These are phyloP conservation scores for Frankliniella intonsa DNA, from an alignment of 2,888 invertebrate genomes.

Conservation along the genomic window DNA sequence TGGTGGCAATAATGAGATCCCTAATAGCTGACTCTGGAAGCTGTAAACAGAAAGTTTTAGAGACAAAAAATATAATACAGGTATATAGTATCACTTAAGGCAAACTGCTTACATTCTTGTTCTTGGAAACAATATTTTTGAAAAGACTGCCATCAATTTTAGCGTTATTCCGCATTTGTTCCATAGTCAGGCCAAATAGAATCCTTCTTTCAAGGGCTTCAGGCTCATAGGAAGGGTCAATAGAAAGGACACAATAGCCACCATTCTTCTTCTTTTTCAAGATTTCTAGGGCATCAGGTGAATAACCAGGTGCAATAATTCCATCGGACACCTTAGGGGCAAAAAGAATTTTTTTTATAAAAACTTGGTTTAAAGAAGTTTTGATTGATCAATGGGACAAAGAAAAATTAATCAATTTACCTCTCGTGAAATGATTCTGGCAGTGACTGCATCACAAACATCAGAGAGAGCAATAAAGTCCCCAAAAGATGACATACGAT, in stretches of 20 bases:
- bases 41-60: constrained; percentile 43
- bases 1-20: constrained; percentile 91
- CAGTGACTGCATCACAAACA: constrained; percentile 82
- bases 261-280: constrained; percentile 94
- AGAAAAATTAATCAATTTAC: constrained; percentile 42
- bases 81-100: not conserved
- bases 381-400: too few species aligned
- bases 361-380: not conserved
- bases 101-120: constrained; percentile 48
- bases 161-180: constrained; percentile 86
- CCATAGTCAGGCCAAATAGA: constrained; percentile 77
- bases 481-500: constrained; percentile 98
- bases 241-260: constrained; percentile 83
- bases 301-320: constrained; percentile 92
- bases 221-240: constrained; percentile 83
- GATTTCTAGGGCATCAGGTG: constrained; percentile 73
- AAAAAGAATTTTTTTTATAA: constrained; percentile 27
- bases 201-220: constrained; percentile 73
- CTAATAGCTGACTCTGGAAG: constrained; percentile 71
- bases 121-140: constrained; percentile 71
- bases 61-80: not conserved
- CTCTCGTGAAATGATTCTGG: constrained; percentile 78
- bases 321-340: constrained; percentile 88
- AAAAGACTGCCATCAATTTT: constrained; percentile 73
- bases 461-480: constrained; percentile 95